Evolutionary conservation across 2,113 vertebrate genomes (phyloP), one percentile per base, ranked within the genome.

Genomic region (Antennarius striatus): DNA sequence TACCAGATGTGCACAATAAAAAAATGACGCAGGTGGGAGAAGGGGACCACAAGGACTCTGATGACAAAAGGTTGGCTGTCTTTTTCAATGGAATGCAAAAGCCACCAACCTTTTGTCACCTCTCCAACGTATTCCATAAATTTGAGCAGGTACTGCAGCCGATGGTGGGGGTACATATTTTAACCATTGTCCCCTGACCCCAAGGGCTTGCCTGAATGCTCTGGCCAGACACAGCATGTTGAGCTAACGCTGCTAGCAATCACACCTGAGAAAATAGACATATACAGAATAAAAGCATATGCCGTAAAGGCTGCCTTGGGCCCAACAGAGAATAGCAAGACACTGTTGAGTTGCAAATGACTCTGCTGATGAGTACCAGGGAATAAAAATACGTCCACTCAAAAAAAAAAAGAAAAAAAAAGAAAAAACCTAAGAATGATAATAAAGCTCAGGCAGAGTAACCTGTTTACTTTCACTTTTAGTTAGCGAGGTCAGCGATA

Each of bases 81-180:
- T 90, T 90, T 91, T 89, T 71, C 90, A 85, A 73, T 76, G 63
- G 46, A 86, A 93, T 67, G 83, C 77, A 93, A 93, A 91, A 90
- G 88, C 91, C 88, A 94, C 92, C 93, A 93, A 94, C 93, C 93
- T 93, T 92, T 92, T 93, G 90, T 86, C 93, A 92, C 92, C 90
- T 92, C 72, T 91, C 86, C 89, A 92, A 36, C 85, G 89, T 58
- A 72, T 90, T 47, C 87, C 87, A 63, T 83, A 86, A 65, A 87
- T 79, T 73, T 86, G 86, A 71, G 78, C 54, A 51, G 88, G 88
- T 66, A 67, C 63, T 56, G 84, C 62, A 75, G 82, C 81, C 71
- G 78, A 67, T 79, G 73, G 67, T 58, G 90, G 91, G 45, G 69
- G 61, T 10, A 72, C 63, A 71, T 80, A 80, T 90, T 86, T 93